Conservation (phyloP, 2,797 vertebrate genomes). For the Sandelia bainsii region DNA sequence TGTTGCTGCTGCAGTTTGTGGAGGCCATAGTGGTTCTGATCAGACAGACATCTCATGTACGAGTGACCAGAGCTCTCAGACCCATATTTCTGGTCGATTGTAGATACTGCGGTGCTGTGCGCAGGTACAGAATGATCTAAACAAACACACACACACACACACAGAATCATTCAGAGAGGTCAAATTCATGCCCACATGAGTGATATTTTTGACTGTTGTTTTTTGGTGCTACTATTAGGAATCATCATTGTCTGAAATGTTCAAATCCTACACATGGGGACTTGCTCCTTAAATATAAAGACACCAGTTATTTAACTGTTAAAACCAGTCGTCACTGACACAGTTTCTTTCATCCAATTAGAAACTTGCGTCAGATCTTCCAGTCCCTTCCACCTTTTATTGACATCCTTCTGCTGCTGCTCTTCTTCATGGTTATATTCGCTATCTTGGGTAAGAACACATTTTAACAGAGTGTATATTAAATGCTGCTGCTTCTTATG, state of each 20-base stretch:
- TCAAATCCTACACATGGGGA: no score
- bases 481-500: slow-evolving; percentile 1
- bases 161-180: background rate
- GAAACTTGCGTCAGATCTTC: slow-evolving; percentile 98
- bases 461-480: background rate
- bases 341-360: slow-evolving; percentile 71
- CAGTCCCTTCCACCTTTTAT: slow-evolving; percentile 99
- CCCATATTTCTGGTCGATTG: slow-evolving; percentile 99
- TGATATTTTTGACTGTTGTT: no score
- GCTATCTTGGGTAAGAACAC: slow-evolving; percentile 91
- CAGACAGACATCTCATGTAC: slow-evolving; percentile 94
- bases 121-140: slow-evolving; percentile 84
- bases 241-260: no score
- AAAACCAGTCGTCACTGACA: slow-evolving; percentile 25
- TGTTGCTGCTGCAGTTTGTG: slow-evolving; percentile 94
- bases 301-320: background rate
- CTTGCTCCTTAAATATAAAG: background rate
- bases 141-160: background rate
- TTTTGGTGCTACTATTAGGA: no score
- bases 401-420: slow-evolving; percentile 95
- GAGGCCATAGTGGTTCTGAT: slow-evolving; percentile 97
- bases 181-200: background rate
- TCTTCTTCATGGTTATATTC: slow-evolving; percentile 99
- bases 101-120: slow-evolving; percentile 95
- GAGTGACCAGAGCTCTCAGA: slow-evolving; percentile 95